Evolutionary conservation across 2,113 vertebrate genomes (phyloP), one percentile per base, ranked within the genome.

Genomic region (Ivindomyrus marchei): DNA sequence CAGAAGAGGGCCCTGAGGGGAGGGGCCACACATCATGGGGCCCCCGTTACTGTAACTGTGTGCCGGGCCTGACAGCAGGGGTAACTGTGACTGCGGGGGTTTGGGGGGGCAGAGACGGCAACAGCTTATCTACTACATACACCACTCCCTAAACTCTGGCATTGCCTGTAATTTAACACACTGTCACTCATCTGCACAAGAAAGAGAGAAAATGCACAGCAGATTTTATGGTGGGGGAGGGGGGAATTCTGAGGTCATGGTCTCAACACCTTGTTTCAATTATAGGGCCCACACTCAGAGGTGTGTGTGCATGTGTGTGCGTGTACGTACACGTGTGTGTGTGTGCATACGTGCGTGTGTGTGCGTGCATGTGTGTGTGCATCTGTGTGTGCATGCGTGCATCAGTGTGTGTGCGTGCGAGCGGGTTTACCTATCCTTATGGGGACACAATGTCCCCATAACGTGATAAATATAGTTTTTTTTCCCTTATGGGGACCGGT

Each of bases 231-330:
- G 11, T n/a, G 11, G 9, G 66, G 66, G 66, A 15, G 88, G 89
- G 91, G 66, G 50, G 90, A 90, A 91, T 93, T 92, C 92, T 96
- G 95, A 96, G 94, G 94, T 96, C 95, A 95, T 94, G 90, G 92
- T 93, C 92, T 92, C 91, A 88, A 89, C 95, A 96, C 94, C 95
- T 96, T 96, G 94, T 96, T 96, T 91, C 94, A 95, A 96, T 96
- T 96, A 96, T 90, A 94, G 92, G 93, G 91, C 93, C 94, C 92
- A 92, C 93, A 92, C 92, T 91, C 88, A 66, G 45, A 39, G 58
- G 47, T 91, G 90, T 47, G 91, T 92, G 93, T 94, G 92, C 80
- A 39, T 31, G 87, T 58, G 50, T 19, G 5, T 17, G 19, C 4
- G 15, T 8, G 52, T 15, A 45, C 36, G 36, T 46, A 7, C 45